phyloP scores from a whole-genome alignment of 2,888 invertebrate species.

The Liposcelis brunnea region DNA sequence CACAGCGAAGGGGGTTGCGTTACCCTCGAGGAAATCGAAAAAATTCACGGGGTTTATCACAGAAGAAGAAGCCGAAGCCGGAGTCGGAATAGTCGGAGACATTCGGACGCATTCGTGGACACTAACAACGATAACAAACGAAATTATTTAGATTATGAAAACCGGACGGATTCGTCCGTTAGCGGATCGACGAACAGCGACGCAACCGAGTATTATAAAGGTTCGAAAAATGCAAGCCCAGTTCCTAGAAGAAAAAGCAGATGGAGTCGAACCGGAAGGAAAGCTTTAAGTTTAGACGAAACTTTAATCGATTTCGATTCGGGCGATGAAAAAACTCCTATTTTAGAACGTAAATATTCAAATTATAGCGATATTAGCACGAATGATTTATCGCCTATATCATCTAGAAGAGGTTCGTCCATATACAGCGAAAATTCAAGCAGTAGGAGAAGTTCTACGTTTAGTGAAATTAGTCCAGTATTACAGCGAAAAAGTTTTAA shows the following conservation, averaged over 20 bases:
- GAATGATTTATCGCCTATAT: conserved; percentile 5
- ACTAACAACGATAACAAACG: conserved; percentile 26
- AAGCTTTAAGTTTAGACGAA: conserved; percentile 7
- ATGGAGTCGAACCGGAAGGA: background rate
- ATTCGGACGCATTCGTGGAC: background rate
- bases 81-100: conserved; percentile 16
- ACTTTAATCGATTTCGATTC: background rate
- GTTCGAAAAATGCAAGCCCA: conserved; percentile 7
- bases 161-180: background rate
- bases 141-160: conserved; percentile 19
- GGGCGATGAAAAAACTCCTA: background rate
- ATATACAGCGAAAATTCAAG: conserved; percentile 1
- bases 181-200: conserved; percentile 3
- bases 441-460: conserved; percentile 3
- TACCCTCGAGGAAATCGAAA: conserved; percentile 40
- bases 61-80: conserved; percentile 19
- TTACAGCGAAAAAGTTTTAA: conserved; percentile 1
- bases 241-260: conserved; percentile 6
- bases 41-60: conserved; percentile 22
- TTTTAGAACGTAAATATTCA: conserved; percentile 4
- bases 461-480: conserved; percentile 6
- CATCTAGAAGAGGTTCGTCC: background rate
- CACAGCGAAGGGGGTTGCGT: conserved; percentile 51
- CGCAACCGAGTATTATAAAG: conserved; percentile 7
- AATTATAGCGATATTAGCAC: background rate